phyloP scores from a whole-genome alignment of 2,888 invertebrate genomes.

The Andrena trimmerana region DNA sequence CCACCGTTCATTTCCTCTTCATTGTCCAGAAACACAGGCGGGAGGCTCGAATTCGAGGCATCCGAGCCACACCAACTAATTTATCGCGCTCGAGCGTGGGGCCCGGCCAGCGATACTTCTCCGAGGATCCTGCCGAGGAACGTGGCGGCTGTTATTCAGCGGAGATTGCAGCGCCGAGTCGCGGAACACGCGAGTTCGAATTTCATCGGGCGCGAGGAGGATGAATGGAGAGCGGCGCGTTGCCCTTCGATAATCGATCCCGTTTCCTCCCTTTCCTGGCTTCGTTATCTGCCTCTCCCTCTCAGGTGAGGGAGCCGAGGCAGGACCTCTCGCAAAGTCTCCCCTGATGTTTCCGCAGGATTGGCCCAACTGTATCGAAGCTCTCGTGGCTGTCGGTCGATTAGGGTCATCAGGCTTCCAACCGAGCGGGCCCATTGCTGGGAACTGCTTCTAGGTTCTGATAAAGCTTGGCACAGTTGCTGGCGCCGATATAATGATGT shows the following conservation, averaged over 20 bases:
- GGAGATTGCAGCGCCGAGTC: conserved; percentile 6
- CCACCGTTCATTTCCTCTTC: conserved; percentile 23
- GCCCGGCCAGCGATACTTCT: conserved; percentile 33
- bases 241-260: conserved; percentile 28
- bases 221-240: conserved; percentile 16
- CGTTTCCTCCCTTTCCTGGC: background rate
- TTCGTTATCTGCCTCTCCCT: background rate
- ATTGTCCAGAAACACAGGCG: conserved; percentile 31
- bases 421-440: conserved; percentile 54
- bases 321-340: conserved; percentile 5
- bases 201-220: background rate
- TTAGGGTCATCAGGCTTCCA: conserved; percentile 77
- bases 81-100: conserved; percentile 21
- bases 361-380: conserved; percentile 28
- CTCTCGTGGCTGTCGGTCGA: conserved; percentile 60
- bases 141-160: conserved; percentile 29
- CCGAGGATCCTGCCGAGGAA: conserved; percentile 22
- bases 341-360: conserved; percentile 44
- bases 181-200: background rate
- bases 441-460: conserved; percentile 50
- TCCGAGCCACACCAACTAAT: conserved; percentile 30
- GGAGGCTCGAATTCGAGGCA: conserved; percentile 8
- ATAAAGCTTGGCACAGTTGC: conserved; percentile 40
- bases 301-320: background rate
- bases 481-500: too few species aligned